Evolutionary conservation across 2,113 vertebrate genomes (phyloP).

Genomic region (Saccopteryx bilineata): DNA sequence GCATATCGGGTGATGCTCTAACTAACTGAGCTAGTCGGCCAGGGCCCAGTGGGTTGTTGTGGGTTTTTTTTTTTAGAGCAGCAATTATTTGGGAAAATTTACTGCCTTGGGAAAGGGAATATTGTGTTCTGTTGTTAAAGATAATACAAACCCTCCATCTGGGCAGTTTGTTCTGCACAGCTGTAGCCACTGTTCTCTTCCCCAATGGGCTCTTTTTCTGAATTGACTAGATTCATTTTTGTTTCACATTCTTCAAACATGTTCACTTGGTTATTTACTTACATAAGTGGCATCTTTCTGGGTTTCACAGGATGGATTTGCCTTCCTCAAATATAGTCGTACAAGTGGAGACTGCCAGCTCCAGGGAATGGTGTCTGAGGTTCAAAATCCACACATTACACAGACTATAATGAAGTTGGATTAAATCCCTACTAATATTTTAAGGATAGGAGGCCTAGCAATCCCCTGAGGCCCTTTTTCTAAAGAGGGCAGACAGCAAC

Average conservation of each 20-base stretch:
- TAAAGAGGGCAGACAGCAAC: neutral
- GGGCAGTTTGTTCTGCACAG: conserved; percentile 11
- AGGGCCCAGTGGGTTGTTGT: too few relatives aligned
- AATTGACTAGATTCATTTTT: conserved; percentile 47
- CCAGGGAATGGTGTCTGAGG: neutral
- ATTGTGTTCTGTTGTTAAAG: neutral
- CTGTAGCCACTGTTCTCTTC: conserved; percentile 1
- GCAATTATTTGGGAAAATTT: conserved; percentile 23
- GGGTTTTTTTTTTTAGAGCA: neutral
- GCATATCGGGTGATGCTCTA: too few relatives aligned
- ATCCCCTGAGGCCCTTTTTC: neutral
- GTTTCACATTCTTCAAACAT: conserved; percentile 37
- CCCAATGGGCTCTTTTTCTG: neutral
- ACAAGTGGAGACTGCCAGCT: neutral
- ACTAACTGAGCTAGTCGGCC: too few relatives aligned
- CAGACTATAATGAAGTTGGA: neutral
- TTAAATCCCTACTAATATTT: neutral
- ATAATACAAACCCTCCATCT: neutral
- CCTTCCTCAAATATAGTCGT: neutral
- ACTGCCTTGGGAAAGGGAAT: neutral
- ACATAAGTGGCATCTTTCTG: conserved; percentile 14
- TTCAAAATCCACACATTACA: neutral
- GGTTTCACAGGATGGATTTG: neutral
- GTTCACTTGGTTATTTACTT: conserved; percentile 8
- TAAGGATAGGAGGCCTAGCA: neutral